phyloP scores from a whole-genome alignment of 2,113 vertebrate genomes.

The Beaufortia kweichowensis region DNA sequence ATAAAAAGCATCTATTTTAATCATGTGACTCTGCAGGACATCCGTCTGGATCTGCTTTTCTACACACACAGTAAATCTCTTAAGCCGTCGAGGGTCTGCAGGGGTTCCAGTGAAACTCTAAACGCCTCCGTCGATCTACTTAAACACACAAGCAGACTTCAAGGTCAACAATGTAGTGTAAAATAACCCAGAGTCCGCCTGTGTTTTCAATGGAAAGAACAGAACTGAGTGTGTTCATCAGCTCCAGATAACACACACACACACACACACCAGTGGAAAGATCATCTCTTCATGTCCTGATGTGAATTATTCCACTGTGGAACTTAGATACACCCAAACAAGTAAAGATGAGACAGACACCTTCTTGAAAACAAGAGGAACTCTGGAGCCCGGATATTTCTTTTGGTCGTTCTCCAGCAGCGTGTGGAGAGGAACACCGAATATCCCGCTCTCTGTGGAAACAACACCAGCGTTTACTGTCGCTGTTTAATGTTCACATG shows the following conservation, averaged over 20 bases:
- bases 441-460: conserved; percentile 84
- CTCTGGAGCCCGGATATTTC: conserved; percentile 83
- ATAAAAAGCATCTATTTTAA: conserved; percentile 7
- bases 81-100: not conserved
- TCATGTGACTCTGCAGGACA: not conserved
- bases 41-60: not conserved
- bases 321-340: not conserved
- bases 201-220: conserved; percentile 25
- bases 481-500: not conserved
- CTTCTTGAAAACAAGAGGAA: conserved; percentile 91
- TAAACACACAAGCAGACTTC: not conserved
- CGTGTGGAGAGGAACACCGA: conserved; percentile 83
- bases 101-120: not conserved
- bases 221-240: conserved; percentile 12
- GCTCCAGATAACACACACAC: conserved; percentile 33
- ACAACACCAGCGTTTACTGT: not conserved
- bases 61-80: not conserved
- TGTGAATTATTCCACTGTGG: conserved; percentile 39
- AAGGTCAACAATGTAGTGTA: not conserved
- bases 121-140: conserved; percentile 6
- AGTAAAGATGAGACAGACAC: conserved; percentile 63
- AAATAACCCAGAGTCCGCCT: conserved; percentile 30
- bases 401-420: conserved; percentile 89
- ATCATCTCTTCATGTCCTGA: conserved; percentile 37
- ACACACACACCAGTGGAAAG: not conserved